A percentile compares a stretch with the other conserved stretches of the same genome.
Evolutionary conservation across 1,140 invertebrate species (phyloP).

Genomic region (Stratiolaelaps scimitus): DNA sequence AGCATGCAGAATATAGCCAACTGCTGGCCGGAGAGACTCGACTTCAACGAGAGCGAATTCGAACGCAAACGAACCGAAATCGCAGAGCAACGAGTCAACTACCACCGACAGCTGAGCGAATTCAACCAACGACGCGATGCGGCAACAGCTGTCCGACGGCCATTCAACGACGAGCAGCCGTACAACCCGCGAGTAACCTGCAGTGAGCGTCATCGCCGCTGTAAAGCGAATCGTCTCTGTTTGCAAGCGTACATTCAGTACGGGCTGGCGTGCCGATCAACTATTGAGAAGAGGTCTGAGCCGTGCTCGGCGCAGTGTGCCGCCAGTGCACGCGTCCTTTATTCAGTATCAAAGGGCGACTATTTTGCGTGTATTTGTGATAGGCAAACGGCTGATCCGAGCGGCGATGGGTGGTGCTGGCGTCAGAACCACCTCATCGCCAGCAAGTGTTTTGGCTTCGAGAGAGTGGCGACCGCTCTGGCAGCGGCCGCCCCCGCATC

Average conservation of each 20-base stretch:
- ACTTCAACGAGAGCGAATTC: conserved; percentile 19
- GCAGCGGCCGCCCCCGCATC: too few species aligned
- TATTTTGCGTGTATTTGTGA: conserved; percentile 16
- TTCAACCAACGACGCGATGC: too few species aligned
- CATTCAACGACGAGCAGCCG: background rate
- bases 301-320: conserved; percentile 18
- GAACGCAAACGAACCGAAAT: too few species aligned
- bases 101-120: too few species aligned
- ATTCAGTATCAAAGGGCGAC: conserved; percentile 7
- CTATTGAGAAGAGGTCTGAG: background rate
- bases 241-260: background rate
- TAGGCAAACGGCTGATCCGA: too few species aligned
- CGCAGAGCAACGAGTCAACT: too few species aligned
- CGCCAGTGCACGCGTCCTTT: conserved; percentile 19
- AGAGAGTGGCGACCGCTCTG: too few species aligned
- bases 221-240: conserved; percentile 6
- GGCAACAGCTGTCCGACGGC: too few species aligned
- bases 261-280: background rate
- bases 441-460: background rate
- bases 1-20: background rate
- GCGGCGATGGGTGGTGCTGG: background rate
- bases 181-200: background rate
- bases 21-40: conserved; percentile 1
- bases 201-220: background rate
- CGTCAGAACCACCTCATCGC: background rate